Percentiles rank a stretch among this genome's conserved stretches.
Evolutionary conservation across 1,140 invertebrate species (phyloP).

Genomic region (Potamilus streckersoni): DNA sequence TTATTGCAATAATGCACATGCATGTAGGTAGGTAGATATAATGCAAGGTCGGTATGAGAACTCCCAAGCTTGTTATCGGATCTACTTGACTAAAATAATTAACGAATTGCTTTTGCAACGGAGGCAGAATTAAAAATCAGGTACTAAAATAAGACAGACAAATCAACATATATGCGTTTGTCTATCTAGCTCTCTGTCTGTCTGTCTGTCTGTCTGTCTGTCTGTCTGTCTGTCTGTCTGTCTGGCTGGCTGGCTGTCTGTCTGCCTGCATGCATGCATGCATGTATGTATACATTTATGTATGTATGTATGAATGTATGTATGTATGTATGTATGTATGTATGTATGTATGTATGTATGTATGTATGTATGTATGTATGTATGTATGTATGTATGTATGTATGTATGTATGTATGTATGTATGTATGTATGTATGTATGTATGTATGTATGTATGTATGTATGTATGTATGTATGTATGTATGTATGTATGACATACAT

Average conservation of each 20-base stretch:
- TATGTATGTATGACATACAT: constrained; percentile 26
- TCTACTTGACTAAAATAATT: no score
- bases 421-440: constrained; percentile 32
- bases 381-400: constrained; percentile 24
- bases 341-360: constrained; percentile 32
- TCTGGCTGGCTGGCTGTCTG: constrained; percentile 24
- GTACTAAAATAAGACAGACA: no score
- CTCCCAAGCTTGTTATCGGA: no score
- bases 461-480: constrained; percentile 43
- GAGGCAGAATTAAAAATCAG: no score
- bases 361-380: constrained; percentile 32
- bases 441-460: constrained; percentile 39
- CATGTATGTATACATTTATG: constrained; percentile 29
- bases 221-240: constrained; percentile 21
- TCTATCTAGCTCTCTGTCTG: not conserved
- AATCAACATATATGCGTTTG: no score
- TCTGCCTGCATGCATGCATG: constrained; percentile 29
- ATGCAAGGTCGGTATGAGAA: no score
- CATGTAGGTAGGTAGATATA: constrained; percentile 13
- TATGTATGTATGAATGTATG: constrained; percentile 29
- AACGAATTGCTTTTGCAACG: no score
- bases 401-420: constrained; percentile 20
- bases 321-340: constrained; percentile 32
- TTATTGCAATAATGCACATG: not conserved
- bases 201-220: constrained; percentile 21